Conservation (phyloP, 2,113 vertebrate species). For the Xerus inauris region DNA sequence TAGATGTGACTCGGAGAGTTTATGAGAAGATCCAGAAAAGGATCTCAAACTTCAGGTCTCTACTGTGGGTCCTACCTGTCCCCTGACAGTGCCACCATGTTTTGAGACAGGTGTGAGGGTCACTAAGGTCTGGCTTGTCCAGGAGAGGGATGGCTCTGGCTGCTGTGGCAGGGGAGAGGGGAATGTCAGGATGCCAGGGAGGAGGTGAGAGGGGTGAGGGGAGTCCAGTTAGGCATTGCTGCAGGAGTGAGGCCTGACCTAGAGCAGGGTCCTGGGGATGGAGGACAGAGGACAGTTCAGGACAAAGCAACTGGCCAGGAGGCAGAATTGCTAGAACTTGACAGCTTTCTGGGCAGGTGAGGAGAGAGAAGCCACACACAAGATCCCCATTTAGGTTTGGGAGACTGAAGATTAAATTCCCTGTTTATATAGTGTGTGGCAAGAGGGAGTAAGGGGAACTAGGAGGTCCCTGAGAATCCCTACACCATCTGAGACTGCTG, state of each 20-base stretch:
- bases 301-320: background rate
- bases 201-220: background rate
- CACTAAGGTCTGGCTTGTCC: background rate
- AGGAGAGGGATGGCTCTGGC: background rate
- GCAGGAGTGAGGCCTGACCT: background rate
- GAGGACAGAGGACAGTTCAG: background rate
- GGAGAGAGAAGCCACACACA: background rate
- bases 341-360: background rate
- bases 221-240: background rate
- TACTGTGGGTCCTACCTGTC: background rate
- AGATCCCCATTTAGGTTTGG: background rate
- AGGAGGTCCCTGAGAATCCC: background rate
- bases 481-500: background rate
- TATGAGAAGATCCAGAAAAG: background rate
- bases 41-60: background rate
- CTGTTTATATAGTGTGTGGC: too few species aligned
- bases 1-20: background rate
- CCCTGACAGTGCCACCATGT: background rate
- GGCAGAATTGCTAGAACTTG: background rate
- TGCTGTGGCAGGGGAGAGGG: fast-evolving
- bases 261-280: background rate
- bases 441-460: background rate
- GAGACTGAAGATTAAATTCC: background rate
- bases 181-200: background rate
- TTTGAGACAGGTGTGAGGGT: background rate